Evolutionary conservation across 2,888 invertebrate genomes (phyloP), one percentile per base, ranked within the genome.

Genomic region (Malthinus seriepunctatus): DNA sequence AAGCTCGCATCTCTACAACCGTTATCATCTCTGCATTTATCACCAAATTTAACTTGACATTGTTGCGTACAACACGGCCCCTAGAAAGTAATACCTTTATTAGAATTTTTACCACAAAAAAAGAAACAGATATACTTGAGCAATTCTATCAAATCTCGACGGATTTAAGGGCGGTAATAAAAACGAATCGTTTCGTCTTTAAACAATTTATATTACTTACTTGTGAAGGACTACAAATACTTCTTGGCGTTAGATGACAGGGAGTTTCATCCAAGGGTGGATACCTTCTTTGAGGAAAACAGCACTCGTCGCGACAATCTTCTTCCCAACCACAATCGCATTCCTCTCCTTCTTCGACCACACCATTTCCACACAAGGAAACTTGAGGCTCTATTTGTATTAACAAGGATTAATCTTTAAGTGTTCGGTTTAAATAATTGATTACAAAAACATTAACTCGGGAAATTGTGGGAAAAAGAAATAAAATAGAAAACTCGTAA

Each of bases 281-380:
- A 68, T 91, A 87, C 35, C 90, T 86, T 44, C 91, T 86, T 82
- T 95, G 94, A 33, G 96, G 95, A 69, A 90, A 91, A 77, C 98
- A 99, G 77, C 98, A 98, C 45, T 87, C 85, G 78, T 95, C 96
- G 55, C 89, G 87, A 78, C 98, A 98, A 76, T 97, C 97, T 71
- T 95, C 93, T 71, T 94, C 94, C 95, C 95, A 97, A 55, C 99
- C 99, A 78, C 98, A 99, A 80, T 99, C 99, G 78, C 99, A 99
- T 78, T 98, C 91, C 80, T 99, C 99, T 11, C 93, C 96, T 45
- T 90, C 90, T 77, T 99, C 99, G 44, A 95, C 95, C 32, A 99
- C 96, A 38, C 96, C 95, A 79, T 99, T 99, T 51, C 99, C 99
- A 79, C 99, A 99, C 73, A 98, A 93, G 1, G 97, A 92, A 55